Percentiles rank a stretch among this genome's conserved stretches.
These are phyloP conservation scores for Carcina quercana DNA, from an alignment of 2,888 invertebrate species.

Conservation along the genomic window DNA sequence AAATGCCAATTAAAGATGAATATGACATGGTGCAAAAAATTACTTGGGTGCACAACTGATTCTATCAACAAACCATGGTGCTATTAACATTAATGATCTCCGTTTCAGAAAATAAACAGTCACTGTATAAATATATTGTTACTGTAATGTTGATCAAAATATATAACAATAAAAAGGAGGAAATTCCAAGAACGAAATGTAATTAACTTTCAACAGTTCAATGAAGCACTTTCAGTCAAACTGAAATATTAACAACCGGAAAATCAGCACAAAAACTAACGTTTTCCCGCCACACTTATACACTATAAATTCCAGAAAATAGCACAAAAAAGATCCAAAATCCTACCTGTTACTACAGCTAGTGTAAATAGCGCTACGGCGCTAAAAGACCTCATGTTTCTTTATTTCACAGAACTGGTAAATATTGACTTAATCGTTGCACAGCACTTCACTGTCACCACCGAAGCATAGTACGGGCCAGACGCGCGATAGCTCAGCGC, in stretches of 20 bases:
- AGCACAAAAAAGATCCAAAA: not conserved
- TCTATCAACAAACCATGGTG: too few relatives aligned
- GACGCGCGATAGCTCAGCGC: constrained; percentile 65
- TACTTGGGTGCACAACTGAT: too few relatives aligned
- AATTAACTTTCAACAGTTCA: too few relatives aligned
- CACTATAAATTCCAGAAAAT: not conserved
- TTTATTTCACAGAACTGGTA: constrained; percentile 33
- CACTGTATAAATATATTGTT: too few relatives aligned
- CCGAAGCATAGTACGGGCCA: constrained; percentile 56
- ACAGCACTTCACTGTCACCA: constrained; percentile 64
- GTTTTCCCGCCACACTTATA: not conserved
- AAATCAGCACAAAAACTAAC: not conserved
- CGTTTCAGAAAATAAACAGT: too few relatives aligned
- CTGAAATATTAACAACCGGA: not conserved
- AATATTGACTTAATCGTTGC: constrained; percentile 14
- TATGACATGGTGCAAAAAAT: too few relatives aligned
- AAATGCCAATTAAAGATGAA: too few relatives aligned
- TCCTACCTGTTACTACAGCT: constrained; percentile 55
- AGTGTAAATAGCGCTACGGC: constrained; percentile 47
- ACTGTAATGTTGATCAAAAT: too few relatives aligned
- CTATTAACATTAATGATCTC: too few relatives aligned
- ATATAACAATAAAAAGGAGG: too few relatives aligned
- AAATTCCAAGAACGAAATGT: too few relatives aligned
- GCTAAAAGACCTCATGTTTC: constrained; percentile 55
- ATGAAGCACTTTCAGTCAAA: too few relatives aligned